phyloP scores from a whole-genome alignment of 2,113 vertebrate genomes.

The Syngnathoides biaculeatus region DNA sequence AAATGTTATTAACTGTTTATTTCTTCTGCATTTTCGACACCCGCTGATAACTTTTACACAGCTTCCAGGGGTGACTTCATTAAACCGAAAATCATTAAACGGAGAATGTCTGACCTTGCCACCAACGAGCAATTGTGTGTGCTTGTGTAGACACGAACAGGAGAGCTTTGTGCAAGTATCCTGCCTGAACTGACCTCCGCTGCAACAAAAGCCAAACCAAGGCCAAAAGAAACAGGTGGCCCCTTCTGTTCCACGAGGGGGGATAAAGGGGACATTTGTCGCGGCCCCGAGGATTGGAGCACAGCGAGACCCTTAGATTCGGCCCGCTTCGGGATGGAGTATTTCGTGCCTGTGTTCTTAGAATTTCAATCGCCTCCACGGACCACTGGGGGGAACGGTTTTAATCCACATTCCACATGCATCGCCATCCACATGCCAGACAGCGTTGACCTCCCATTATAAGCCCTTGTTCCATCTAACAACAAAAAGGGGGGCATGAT shows the following conservation, averaged over 20 bases:
- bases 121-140: background rate
- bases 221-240: conserved; percentile 73
- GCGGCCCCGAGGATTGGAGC: conserved; percentile 42
- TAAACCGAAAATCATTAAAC: no score
- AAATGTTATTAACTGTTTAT: background rate
- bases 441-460: conserved; percentile 55
- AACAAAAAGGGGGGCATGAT: background rate
- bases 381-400: conserved; percentile 22
- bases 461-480: conserved; percentile 11
- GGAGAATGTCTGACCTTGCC: background rate
- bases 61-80: no score
- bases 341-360: background rate
- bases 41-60: no score
- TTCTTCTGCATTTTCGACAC: background rate
- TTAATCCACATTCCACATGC: conserved; percentile 51
- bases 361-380: conserved; percentile 3
- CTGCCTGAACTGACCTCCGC: conserved; percentile 56
- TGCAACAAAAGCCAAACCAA: conserved; percentile 70
- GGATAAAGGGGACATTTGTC: conserved; percentile 74
- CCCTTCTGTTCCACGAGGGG: conserved; percentile 55
- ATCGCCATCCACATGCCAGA: conserved; percentile 51
- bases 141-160: conserved; percentile 17
- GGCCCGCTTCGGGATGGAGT: background rate
- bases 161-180: conserved; percentile 60
- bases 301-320: conserved; percentile 11